Base-by-base conservation (phyloP, 2,797 vertebrate genomes). In the Gambusia yucatana region DNA sequence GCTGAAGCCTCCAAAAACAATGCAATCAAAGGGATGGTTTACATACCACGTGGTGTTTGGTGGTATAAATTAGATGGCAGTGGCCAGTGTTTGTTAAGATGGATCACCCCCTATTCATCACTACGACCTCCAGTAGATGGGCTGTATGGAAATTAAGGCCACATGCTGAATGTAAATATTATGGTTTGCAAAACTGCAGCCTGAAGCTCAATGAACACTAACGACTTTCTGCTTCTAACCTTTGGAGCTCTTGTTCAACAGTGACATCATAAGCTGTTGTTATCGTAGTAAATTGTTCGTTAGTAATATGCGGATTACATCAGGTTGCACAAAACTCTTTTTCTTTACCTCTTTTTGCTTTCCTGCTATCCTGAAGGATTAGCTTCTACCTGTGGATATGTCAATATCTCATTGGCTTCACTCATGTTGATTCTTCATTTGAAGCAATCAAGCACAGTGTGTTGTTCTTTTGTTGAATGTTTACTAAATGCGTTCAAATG, bases 31-130 rank as follows among this genome's bases (percentile, higher is more conserved):
- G 91, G 83, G 76, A 92, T 93, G 85, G 89, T 93, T 92, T 86
- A 90, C 90, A 90, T 91, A 89, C 90, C 93, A 93, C 91, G 89
- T 94, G 92, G 92, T 94, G 93, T 94, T 94, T 91, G 89, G 82
- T 43, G 22, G 87, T 87, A 91, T 91, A 90, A 92, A 91, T 93
- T 86, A 91, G 84, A 92, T 71, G 77, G 82, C 75, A 85, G 87
- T 82, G 79, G 79, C 71, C 67, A 44, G 28, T 16, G 16, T 87
- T 90, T n/a, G 88, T 89, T 91, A 92, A 91, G 84, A 93, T 90
- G 91, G 92, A 95, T 95, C 92, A 94, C 69, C 88, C 79, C 79
- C 77, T 47, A 61, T 41, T 22, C 61, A 55, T 69, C 57, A 61
- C 39, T 8, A 36, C 28, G 28, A n/a, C 59, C 47, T 11, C 52